Conservation (phyloP, 2,888 invertebrate species). For the Panzeria rudis region DNA sequence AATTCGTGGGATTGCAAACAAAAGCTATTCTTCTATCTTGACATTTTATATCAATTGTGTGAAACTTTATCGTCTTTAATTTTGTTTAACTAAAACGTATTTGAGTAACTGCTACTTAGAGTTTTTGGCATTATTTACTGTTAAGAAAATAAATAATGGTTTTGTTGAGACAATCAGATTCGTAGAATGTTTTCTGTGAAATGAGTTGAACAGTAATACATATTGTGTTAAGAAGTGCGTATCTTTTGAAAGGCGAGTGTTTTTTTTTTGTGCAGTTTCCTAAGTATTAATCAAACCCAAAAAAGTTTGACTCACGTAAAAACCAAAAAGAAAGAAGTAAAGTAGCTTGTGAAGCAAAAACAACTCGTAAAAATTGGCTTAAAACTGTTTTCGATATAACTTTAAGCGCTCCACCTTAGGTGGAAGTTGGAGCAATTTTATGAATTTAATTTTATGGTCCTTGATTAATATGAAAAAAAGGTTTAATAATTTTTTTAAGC, state of each 20-base stretch:
- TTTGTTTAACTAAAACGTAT: not conserved
- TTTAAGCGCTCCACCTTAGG: too few species aligned
- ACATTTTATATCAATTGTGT: not conserved
- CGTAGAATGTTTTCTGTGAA: not conserved
- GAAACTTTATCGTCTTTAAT: conserved; percentile 23
- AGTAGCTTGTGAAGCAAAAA: too few species aligned
- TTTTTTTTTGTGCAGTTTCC: too few species aligned
- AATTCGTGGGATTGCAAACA: conserved; percentile 8
- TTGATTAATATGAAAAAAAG: too few species aligned
- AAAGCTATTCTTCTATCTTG: not conserved
- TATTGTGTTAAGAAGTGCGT: not conserved
- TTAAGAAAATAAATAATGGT: not conserved
- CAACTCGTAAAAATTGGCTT: too few species aligned
- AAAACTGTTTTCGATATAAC: too few species aligned
- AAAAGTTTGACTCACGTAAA: too few species aligned
- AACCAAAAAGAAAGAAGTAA: too few species aligned
- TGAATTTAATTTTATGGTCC: too few species aligned
- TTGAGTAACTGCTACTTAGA: conserved; percentile 13
- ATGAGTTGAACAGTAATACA: not conserved
- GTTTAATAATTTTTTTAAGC: too few species aligned
- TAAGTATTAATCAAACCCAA: too few species aligned
- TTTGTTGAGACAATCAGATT: conserved; percentile 1
- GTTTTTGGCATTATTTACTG: not conserved
- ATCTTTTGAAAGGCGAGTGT: not conserved
- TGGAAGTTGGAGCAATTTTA: too few species aligned